A percentile compares a stretch with the other conserved stretches of the same genome.
Evolutionary conservation across 35 echinoderm and acorn worm species (phyloP).

Genomic region (Heliocidaris tuberculata): DNA sequence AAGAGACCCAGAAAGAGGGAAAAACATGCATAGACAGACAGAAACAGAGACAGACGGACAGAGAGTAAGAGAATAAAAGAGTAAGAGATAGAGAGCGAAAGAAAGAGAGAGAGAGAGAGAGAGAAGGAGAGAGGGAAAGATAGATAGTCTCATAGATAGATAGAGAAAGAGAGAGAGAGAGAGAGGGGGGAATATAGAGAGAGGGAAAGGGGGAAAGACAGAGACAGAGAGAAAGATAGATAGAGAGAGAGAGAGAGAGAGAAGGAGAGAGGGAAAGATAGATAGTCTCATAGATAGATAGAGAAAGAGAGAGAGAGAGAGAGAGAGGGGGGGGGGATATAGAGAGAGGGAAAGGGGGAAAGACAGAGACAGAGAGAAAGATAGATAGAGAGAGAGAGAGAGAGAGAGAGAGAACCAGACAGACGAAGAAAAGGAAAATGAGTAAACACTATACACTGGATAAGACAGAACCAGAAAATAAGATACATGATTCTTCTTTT

Average conservation of each 20-base stretch:
- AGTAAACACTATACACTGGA: too few species aligned
- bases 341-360: neutral
- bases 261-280: neutral
- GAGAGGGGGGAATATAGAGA: neutral
- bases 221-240: neutral
- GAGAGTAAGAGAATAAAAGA: neutral
- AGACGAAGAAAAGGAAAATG: too few species aligned
- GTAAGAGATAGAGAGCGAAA: neutral
- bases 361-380: neutral
- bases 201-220: neutral
- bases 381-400: too few species aligned
- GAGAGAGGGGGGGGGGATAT: neutral
- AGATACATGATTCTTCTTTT: too few species aligned
- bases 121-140: neutral
- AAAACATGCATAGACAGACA: too few species aligned
- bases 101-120: neutral
- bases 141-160: neutral
- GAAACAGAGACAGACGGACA: neutral
- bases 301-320: conserved; percentile 15
- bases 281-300: too few species aligned
- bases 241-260: neutral
- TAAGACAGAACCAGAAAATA: too few species aligned
- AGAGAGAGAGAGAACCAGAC: too few species aligned
- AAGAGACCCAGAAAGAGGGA: too few species aligned
- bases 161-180: neutral